Base-by-base conservation (phyloP, 64 coral and sea anemone species). In the Porites australiensis region DNA sequence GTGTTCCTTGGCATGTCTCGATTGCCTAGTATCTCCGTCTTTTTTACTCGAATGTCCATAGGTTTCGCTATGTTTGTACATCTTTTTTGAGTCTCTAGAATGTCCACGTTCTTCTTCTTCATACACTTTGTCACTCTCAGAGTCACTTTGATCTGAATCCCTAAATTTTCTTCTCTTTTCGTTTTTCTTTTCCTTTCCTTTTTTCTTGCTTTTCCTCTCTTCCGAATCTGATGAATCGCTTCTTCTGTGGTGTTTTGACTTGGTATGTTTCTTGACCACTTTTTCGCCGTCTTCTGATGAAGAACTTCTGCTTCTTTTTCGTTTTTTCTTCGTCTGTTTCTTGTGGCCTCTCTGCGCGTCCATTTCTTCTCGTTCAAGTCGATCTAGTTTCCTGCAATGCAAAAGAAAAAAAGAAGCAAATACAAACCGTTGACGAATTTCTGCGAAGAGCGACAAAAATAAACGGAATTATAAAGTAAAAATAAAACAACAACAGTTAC, bases 291-390 rank as follows among this genome's bases (percentile, higher is more conserved):
- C 16, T 18, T 59, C 70, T 12, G 61, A 77, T 18, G 82, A 75
- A 66, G 65, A 51, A 7, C 47, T 48, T 50, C 81, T 58, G 12
- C 47, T 48, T 50, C 81, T 58, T 19, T 62, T 82, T 79, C 61
- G 58, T 65, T 94, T 96, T 73, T 96, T 96, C 52, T 96, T 96
- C 60, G 93, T 96, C 16, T 77, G 52, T 76, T 96, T 93, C 22
- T 86, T 88, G 22, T 19, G 70, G 5, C 64, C 67, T 47, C 58
- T 82, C 21, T 89, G 63, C 4, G 75, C 81, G 4, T 94, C 95
- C 55, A 90, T 48, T 64, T 96, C 95, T 86, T 96, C 88, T 54
- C 61, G 83, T 79, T 96, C 95, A 12, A 96, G 87, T 94, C 86
- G 90, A 58, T 96, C 91, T 9, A 96, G 73, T 90, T 96, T 96